phyloP scores from a whole-genome alignment of 2,113 vertebrate species.

The Rostratula benghalensis region DNA sequence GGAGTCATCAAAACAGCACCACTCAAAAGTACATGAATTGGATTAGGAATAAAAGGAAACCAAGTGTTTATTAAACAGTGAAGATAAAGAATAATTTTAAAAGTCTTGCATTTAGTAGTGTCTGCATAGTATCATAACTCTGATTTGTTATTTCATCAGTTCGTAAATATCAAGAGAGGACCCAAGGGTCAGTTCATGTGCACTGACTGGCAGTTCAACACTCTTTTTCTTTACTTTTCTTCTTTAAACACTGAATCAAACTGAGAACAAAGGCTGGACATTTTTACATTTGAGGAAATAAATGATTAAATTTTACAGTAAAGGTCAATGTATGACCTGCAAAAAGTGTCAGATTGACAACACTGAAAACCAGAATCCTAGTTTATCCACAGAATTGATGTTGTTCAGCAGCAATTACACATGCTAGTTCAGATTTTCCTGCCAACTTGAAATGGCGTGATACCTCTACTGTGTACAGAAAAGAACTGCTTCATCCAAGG shows the following conservation, averaged over 20 bases:
- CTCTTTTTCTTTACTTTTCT: not conserved
- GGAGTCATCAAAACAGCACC: not conserved
- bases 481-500: not conserved
- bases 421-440: not conserved
- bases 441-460: not conserved
- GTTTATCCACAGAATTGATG: not conserved
- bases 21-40: not conserved
- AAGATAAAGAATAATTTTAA: not conserved
- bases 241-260: not conserved
- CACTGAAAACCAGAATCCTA: not conserved
- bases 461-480: not conserved
- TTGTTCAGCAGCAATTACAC: not conserved
- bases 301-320: not conserved
- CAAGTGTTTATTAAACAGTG: not conserved
- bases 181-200: not conserved
- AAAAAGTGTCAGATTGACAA: not conserved
- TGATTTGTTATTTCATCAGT: not conserved
- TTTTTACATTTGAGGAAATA: slow-evolving; percentile 4
- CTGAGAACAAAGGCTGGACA: not conserved
- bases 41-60: not conserved
- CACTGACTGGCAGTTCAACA: not conserved
- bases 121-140: not conserved
- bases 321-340: not conserved
- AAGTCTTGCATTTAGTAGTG: not conserved
- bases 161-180: not conserved